phyloP scores from a whole-genome alignment of 2,888 invertebrate species.

The Ferrisia virgata region DNA sequence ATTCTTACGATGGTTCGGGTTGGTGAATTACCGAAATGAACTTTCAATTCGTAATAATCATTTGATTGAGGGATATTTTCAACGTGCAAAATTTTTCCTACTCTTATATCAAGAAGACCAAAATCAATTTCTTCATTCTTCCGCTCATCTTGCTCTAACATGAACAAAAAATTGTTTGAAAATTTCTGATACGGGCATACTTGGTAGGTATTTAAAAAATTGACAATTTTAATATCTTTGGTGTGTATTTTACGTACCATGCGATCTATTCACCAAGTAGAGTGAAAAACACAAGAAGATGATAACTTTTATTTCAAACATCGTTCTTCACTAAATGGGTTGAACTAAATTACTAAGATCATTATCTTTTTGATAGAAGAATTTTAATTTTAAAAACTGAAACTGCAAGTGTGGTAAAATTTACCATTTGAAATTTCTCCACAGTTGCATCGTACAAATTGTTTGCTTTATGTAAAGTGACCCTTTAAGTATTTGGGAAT shows the following conservation, averaged over 20 bases:
- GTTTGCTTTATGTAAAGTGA: too few species aligned
- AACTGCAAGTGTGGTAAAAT: neutral
- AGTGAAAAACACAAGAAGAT: neutral
- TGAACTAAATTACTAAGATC: neutral
- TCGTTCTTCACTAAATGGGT: neutral
- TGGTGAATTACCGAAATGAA: slow-evolving; percentile 75
- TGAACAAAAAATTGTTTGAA: neutral
- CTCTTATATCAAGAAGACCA: slow-evolving; percentile 73
- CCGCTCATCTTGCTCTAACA: neutral
- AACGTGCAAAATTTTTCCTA: slow-evolving; percentile 82
- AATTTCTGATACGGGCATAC: neutral
- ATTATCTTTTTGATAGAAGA: neutral
- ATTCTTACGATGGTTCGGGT: slow-evolving; percentile 59
- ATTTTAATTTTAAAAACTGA: neutral
- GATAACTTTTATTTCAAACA: neutral
- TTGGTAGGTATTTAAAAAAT: neutral
- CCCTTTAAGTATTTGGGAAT: neutral
- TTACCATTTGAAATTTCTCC: neutral
- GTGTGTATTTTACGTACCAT: neutral
- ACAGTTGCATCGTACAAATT: neutral
- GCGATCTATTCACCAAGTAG: neutral
- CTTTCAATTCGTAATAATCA: slow-evolving; percentile 84
- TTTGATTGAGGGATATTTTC: slow-evolving; percentile 88
- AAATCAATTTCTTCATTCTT: slow-evolving; percentile 46
- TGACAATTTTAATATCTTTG: too few species aligned